phyloP scores from a whole-genome alignment of 2,113 vertebrate species.

The Nothobranchius kuhntae region DNA sequence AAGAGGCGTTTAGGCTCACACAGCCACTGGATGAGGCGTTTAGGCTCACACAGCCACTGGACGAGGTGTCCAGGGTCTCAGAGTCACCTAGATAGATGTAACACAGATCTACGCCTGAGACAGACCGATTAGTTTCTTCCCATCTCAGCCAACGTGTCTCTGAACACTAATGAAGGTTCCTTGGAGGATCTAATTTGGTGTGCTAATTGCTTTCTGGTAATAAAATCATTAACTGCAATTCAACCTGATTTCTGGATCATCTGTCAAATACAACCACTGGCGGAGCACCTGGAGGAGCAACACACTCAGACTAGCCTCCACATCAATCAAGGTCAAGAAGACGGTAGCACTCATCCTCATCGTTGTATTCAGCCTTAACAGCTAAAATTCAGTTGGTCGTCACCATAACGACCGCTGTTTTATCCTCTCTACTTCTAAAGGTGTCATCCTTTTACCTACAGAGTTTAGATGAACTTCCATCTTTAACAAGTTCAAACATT shows the following conservation, averaged over 20 bases:
- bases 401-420: too few relatives aligned
- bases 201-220: slow-evolving; percentile 4
- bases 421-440: too few relatives aligned
- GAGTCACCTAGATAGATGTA: neutral
- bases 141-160: neutral
- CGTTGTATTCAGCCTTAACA: neutral
- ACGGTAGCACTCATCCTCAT: neutral
- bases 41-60: too few relatives aligned
- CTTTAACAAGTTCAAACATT: too few relatives aligned
- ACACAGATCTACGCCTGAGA: neutral
- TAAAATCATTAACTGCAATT: slow-evolving; percentile 27
- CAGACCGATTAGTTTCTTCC: neutral
- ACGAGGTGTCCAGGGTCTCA: too few relatives aligned
- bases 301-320: slow-evolving; percentile 1
- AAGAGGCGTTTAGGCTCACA: too few relatives aligned
- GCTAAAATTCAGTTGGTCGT: neutral
- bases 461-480: too few relatives aligned
- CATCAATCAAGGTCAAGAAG: slow-evolving; percentile 22
- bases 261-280: slow-evolving; percentile 14
- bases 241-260: slow-evolving; percentile 32
- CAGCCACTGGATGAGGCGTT: too few relatives aligned
- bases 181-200: slow-evolving; percentile 4
- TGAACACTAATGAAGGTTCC: slow-evolving; percentile 7
- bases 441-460: too few relatives aligned
- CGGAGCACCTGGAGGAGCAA: slow-evolving; percentile 1